These are phyloP conservation scores for Oenanthe oenanthe DNA, from an alignment of 2,113 vertebrate species.

Conservation along the genomic window DNA sequence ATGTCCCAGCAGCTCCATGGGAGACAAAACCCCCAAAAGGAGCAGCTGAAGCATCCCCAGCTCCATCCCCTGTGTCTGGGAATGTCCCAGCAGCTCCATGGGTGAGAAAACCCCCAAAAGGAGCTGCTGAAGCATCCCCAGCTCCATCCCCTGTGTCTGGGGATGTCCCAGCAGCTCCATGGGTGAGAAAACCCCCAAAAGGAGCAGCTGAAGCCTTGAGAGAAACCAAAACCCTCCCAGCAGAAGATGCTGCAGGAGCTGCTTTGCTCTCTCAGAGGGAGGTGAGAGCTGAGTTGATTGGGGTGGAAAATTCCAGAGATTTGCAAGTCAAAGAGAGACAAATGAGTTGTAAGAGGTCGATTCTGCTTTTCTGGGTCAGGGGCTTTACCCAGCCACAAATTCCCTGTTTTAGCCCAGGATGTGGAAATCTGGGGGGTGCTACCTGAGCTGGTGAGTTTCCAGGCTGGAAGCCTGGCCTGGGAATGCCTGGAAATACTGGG, in stretches of 20 bases:
- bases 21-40: neutral
- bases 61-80: rapidly evolving
- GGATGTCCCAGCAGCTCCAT: neutral
- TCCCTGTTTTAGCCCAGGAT: neutral
- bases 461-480: neutral
- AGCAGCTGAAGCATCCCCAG: neutral
- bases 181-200: neutral
- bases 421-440: neutral
- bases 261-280: neutral
- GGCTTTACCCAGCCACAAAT: neutral
- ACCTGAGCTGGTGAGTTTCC: neutral
- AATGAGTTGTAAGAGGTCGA: neutral
- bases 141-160: too few relatives aligned
- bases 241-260: neutral
- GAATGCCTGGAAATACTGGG: neutral
- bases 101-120: neutral
- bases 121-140: neutral
- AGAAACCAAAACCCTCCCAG: neutral
- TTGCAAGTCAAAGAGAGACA: neutral
- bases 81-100: neutral
- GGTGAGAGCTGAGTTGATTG: neutral
- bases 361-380: neutral
- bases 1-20: neutral
- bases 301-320: neutral
- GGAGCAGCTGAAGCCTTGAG: neutral